phyloP scores from a whole-genome alignment of 2,113 vertebrate genomes.

The Trichechus manatus region DNA sequence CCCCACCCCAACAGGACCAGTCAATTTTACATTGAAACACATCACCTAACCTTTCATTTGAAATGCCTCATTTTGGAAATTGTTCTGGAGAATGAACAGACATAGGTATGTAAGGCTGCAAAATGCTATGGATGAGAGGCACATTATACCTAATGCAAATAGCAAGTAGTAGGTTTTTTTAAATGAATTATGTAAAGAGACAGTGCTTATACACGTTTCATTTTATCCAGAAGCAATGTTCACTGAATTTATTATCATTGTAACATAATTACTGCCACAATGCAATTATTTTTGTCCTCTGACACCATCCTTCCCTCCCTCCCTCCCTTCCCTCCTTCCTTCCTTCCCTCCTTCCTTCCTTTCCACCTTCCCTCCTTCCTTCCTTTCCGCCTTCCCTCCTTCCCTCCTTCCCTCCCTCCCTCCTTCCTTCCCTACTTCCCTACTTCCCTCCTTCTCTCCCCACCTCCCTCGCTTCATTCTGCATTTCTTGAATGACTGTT shows the following conservation, averaged over 20 bases:
- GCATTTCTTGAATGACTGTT: not conserved
- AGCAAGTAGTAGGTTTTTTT: not conserved
- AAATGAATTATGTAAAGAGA: not conserved
- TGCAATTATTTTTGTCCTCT: not conserved
- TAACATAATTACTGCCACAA: not conserved
- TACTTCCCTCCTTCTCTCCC: too few relatives aligned
- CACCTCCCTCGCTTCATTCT: too few relatives aligned
- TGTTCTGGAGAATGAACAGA: not conserved
- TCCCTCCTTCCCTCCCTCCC: not conserved
- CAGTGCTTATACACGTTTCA: not conserved
- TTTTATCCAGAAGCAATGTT: not conserved
- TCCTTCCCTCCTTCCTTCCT: not conserved
- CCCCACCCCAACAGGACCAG: not conserved
- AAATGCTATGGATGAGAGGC: not conserved
- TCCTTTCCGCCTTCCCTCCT: fast-evolving
- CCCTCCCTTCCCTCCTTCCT: too few relatives aligned
- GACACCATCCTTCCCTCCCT: not conserved
- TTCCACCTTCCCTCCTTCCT: not conserved
- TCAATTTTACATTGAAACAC: not conserved
- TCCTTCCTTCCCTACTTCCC: too few relatives aligned
- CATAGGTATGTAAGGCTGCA: not conserved
- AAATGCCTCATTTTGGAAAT: not conserved
- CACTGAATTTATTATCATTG: not conserved
- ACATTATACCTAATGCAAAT: not conserved
- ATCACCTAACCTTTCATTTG: not conserved